Base-by-base conservation (phyloP, 1,140 invertebrate genomes). In the Penaeus japonicus region DNA sequence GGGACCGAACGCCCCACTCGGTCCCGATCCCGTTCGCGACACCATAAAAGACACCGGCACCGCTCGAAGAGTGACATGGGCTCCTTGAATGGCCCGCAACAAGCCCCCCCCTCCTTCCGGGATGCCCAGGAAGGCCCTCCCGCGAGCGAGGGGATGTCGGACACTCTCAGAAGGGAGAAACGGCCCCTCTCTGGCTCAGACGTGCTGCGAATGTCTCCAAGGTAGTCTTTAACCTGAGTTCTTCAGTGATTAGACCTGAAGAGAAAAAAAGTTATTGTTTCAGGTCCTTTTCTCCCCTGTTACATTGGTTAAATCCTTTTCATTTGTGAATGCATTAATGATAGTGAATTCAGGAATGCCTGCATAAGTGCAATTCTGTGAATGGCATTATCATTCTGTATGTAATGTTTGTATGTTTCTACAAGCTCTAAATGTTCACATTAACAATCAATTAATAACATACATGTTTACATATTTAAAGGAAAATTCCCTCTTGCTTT, bases 141-240 rank as follows among this genome's bases (percentile, higher is more conserved):
- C 17, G 32, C 87, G 47, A 62, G 55, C 55, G 87, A 89, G 82
- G 87, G 81, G 47, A 65, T 59, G 39, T 78, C 82, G 70, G 87
- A 89, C 47, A 73, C 87, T 47, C 82, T 85, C 27, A 89, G 87
- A 94, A 93, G 94, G 94, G 94, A 87, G 87, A 89, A 81, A 81
- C 89, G 86, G 47, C 89, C 89, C 62, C 84, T 92, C 70, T 90
- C 89, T 89, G 91, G 91, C 80, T 91, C 91, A 80, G 91, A 90
- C 77, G 90, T 92, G 84, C 85, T 91, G 79, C 89, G 89, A 89
- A 92, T 92, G 91, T 92, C 91, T 82, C 90, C 91, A 73, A 91
- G 91, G 91, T 92, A 91, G 84, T 89, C 84, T 77, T 62, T 65
- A 73, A 70, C 54, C 62, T 35, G 79, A 39, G 85, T 86, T 86